Evolutionary conservation across 2,888 invertebrate species (phyloP).

Genomic region (Drosophila anomelani): DNA sequence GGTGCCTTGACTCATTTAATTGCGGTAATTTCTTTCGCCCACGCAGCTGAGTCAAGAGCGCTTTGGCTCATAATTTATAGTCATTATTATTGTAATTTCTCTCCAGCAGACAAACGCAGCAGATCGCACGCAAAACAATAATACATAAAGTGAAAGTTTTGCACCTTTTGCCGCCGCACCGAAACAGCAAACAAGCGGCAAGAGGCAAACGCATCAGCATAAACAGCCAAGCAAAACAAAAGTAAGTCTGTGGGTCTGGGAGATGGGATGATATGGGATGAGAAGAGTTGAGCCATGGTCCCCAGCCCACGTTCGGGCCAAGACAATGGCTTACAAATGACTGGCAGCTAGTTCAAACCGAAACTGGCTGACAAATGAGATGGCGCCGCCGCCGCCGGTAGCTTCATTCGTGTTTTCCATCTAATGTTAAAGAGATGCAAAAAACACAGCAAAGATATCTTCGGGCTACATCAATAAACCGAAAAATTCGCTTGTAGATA

Average conservation of each 20-base stretch:
- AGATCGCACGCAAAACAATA: slow-evolving; percentile 71
- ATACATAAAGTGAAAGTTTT: slow-evolving; percentile 80
- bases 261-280: slow-evolving; percentile 26
- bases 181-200: slow-evolving; percentile 42
- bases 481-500: slow-evolving; percentile 45
- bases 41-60: slow-evolving; percentile 53
- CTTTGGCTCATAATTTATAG: slow-evolving; percentile 67
- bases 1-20: slow-evolving; percentile 60
- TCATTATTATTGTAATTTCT: slow-evolving; percentile 80
- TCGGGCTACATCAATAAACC: slow-evolving; percentile 55
- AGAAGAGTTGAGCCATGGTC: slow-evolving; percentile 65
- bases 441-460: slow-evolving; percentile 30
- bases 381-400: slow-evolving; percentile 47
- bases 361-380: slow-evolving; percentile 72
- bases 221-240: slow-evolving; percentile 49
- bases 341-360: slow-evolving; percentile 61
- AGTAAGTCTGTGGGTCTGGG: slow-evolving; percentile 65
- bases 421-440: slow-evolving; percentile 39
- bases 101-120: slow-evolving; percentile 41
- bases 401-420: slow-evolving; percentile 51
- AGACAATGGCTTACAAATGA: slow-evolving; percentile 77
- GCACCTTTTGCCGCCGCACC: slow-evolving; percentile 57
- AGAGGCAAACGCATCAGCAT: slow-evolving; percentile 61
- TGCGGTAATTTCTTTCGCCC: slow-evolving; percentile 65
- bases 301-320: slow-evolving; percentile 55